Conservation (phyloP, 2,113 vertebrate genomes). For the Odobenus rosmarus region DNA sequence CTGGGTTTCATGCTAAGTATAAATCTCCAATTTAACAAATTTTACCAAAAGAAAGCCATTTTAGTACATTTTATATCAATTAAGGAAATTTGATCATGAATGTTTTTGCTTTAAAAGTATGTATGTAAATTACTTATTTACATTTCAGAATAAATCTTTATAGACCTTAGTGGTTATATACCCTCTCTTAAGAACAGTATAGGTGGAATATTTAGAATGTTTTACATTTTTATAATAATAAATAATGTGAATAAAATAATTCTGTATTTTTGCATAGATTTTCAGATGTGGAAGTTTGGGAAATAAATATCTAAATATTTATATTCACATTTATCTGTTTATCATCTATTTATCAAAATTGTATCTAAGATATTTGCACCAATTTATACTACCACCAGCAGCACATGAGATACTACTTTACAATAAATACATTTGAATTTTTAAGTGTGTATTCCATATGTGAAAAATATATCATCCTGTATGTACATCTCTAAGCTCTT, state of each 20-base stretch:
- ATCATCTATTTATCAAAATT: not conserved
- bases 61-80: not conserved
- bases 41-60: not conserved
- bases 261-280: not conserved
- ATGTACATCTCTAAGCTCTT: not conserved
- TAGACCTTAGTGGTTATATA: not conserved
- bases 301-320: not conserved
- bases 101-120: not conserved
- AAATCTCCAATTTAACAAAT: not conserved
- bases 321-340: not conserved
- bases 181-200: not conserved
- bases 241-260: not conserved
- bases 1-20: not conserved
- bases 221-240: not conserved
- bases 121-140: not conserved
- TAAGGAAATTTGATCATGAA: not conserved
- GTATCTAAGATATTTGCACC: not conserved
- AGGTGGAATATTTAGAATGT: not conserved
- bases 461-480: not conserved
- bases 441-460: not conserved
- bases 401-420: not conserved
- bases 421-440: not conserved
- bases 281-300: not conserved
- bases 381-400: not conserved
- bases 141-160: not conserved